Conservation (phyloP, 2,797 vertebrate genomes). For the Tauraco hartlaubi region DNA sequence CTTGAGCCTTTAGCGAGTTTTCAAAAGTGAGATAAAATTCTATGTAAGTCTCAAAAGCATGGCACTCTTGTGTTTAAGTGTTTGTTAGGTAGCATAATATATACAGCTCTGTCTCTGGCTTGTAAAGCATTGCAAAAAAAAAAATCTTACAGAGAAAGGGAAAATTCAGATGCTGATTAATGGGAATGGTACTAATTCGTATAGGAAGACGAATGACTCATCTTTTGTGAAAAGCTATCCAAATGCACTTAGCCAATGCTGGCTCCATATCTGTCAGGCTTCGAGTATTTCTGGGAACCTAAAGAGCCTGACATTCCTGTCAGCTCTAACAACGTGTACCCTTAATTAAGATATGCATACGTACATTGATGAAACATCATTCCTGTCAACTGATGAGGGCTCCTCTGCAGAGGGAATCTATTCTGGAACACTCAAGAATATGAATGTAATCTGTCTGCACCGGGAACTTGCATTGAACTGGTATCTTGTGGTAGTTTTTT, state of each 20-base stretch:
- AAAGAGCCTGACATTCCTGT: constrained; percentile 59
- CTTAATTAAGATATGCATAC: constrained; percentile 29
- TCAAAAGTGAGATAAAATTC: not conserved
- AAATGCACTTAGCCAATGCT: constrained; percentile 42
- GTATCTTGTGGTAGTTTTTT: not conserved
- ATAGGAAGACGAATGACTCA: constrained; percentile 71
- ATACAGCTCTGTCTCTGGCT: not conserved
- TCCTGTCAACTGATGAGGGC: constrained; percentile 10
- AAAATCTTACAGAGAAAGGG: not conserved
- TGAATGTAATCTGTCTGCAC: not conserved
- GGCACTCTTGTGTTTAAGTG: not conserved
- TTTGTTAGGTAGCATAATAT: not conserved
- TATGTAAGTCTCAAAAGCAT: not conserved
- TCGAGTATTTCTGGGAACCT: constrained; percentile 48
- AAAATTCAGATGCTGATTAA: constrained; percentile 41
- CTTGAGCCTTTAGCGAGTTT: not conserved
- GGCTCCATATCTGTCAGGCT: constrained; percentile 32
- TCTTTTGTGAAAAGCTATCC: constrained; percentile 53
- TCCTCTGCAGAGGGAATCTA: not conserved
- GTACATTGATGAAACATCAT: constrained; percentile 7
- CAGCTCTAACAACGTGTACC: constrained; percentile 51
- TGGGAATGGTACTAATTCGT: constrained; percentile 44
- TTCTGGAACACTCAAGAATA: not conserved
- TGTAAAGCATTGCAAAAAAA: not conserved
- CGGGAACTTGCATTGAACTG: not conserved